Evolutionary conservation across 2,888 invertebrate genomes (phyloP), one percentile per base, ranked within the genome.

Genomic region (Ophion ellenae): DNA sequence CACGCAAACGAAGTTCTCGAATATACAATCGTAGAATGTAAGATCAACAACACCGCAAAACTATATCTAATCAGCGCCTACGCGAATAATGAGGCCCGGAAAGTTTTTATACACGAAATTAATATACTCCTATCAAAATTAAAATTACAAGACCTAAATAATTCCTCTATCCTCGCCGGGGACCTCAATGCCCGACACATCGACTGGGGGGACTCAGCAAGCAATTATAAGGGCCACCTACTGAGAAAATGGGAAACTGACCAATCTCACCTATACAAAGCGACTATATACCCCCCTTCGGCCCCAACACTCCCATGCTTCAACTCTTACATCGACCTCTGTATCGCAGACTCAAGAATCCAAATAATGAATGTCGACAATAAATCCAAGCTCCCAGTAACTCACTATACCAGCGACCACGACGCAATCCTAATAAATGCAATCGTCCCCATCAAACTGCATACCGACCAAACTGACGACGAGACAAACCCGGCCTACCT

Each of bases 21-120:
- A 47, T 70, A 70, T 11, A 70, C 47, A 0, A 47, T 70, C 1
- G 7, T 28, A 10, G 14, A 70, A 24, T 14, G 10, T 11, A 70
- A 47, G 14, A 24, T 6, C 2, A 70, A 17, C 57, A 57, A 57
- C 17, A 14, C 6, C 17, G 7, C 40, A 73, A 59, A 20, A 0
- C 32, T 73, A 36, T 59, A 57, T n/a, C 32, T 73, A 4, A 73
- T 73, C 6, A 59, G 73, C 20, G 36, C 32, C 14, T 73, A 73
- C 4, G 73, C 73, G 14, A 61, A 59, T 7, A 61, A 73, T 1
- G 20, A 73, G 10, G 61, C 40, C 36, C n/a, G 20, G 40, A 73
- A 36, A 20, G 59, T 40, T 1, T 73, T 73, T 9, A 20, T 61
- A 20, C 40, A 61, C 10, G 61, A 61, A 40, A n/a, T 59, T 0